Percentiles rank a stretch among this genome's conserved stretches.
Evolutionary conservation across 2,113 vertebrate genomes (phyloP).

Genomic region (Macrotus californicus): DNA sequence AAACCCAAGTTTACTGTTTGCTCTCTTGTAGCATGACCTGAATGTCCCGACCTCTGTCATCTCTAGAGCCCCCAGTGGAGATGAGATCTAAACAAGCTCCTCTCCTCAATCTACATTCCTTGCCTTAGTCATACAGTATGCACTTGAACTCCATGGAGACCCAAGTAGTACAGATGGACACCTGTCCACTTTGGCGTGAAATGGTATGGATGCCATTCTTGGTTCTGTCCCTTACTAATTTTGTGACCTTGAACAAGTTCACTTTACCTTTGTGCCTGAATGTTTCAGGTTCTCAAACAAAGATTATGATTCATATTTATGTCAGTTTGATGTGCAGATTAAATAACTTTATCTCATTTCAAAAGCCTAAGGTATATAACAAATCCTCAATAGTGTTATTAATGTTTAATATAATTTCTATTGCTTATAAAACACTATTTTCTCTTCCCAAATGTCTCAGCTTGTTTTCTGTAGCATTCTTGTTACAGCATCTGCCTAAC

Average conservation of each 20-base stretch:
- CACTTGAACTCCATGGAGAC: neutral
- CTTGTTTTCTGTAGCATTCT: neutral
- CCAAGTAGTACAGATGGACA: neutral
- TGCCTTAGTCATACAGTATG: too few relatives aligned
- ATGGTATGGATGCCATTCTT: neutral
- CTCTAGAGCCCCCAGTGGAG: neutral
- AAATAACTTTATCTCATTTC: neutral
- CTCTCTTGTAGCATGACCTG: neutral
- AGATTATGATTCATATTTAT: neutral
- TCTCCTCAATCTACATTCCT: neutral
- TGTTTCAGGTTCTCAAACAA: neutral
- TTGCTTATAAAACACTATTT: neutral
- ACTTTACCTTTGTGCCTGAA: neutral
- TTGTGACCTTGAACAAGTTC: neutral
- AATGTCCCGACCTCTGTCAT: neutral
- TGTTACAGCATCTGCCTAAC: neutral
- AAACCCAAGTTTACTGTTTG: neutral
- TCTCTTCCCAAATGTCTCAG: neutral
- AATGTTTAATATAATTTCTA: neutral
- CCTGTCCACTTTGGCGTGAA: neutral
- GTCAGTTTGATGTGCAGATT: neutral
- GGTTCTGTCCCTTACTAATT: neutral
- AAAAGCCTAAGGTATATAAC: neutral
- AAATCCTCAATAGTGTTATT: neutral
- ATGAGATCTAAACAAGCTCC: neutral